Evolutionary conservation across 2,888 invertebrate species (phyloP), one percentile per base, ranked within the genome.

Genomic region (Acrobasis consociella): DNA sequence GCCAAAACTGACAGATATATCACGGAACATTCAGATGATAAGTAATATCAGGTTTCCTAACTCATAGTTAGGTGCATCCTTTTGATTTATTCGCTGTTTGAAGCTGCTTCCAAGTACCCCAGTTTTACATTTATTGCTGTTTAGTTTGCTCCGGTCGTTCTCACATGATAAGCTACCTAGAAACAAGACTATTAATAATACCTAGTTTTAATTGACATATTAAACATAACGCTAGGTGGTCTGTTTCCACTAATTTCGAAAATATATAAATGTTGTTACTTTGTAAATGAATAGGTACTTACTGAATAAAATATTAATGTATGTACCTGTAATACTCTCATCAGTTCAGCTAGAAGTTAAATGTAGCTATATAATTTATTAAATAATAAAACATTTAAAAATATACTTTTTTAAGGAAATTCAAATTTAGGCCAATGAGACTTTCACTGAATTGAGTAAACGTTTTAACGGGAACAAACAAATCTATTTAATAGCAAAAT

Each of bases 1-100:
- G 71, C 69, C 65, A 66, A 67, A 74, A 76, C 73, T 80, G 86
- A 84, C 81, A 80, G 83, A 83, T 83, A 82, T 83, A 83, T 80
- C 76, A 79, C 80, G 70, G 70, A 65, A 71, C 66, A 75, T 72
- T 81, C 74, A 71, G 70, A 73, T 72, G 71, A 74, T 76, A 31
- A 31, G 31, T 31, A 69, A 68, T 64, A 63, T 62, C 64, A 69
- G 69, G 69, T 64, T 64, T 67, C 65, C 59, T 65, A 67, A 66
- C 67, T 67, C 69, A 69, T 68, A 68, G 70, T 71, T 69, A 70
- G 67, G 63, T 72, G 68, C 65, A 66, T 72, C 62, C 62, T 61
- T 67, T 67, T 76, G 76, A 83, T 82, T 76, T 80, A 80, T 73
- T 63, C 65, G 31, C 31, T 71, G 72, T 82, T 81, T 83, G 79